Conservation (phyloP, 2,113 vertebrate species). For the rat (Rattus norvegicus) region GRCr8 NC_086021.1:42675501-42676000, state of each 20-base stretch:
- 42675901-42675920: too few relatives aligned
- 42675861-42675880: neutral
- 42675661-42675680: neutral
- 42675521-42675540: neutral
- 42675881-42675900: neutral
- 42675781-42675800: neutral
- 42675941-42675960: neutral
- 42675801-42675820: neutral
- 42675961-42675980: neutral
- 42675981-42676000: neutral
- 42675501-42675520: neutral
- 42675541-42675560: rapidly evolving
- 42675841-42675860: neutral
- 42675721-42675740: neutral
- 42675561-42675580: neutral
- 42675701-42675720: neutral
- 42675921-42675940: neutral
- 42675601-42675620: neutral
- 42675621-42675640: neutral
- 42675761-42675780: neutral
- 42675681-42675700: neutral
- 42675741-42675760: neutral
- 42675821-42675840: neutral
- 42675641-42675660: neutral
- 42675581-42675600: neutral